Base-by-base conservation (phyloP, 2,888 invertebrate genomes). In the Ophion obscuratus region DNA sequence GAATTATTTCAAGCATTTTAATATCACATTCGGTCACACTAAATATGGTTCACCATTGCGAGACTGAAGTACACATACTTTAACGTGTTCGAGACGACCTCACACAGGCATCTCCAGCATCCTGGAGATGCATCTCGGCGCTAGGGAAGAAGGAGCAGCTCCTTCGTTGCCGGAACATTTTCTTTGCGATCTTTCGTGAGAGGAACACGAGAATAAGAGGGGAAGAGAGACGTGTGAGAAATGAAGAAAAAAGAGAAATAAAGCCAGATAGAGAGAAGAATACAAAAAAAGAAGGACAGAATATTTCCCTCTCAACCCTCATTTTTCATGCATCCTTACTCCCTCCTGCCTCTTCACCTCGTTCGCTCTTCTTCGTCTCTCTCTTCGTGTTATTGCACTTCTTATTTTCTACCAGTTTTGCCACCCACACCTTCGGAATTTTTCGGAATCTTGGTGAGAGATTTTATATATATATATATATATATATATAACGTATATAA, bases 321-420 rank as follows among this genome's bases (percentile, higher is more conserved):
- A 57, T 40, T 67, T 57, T 57, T 53, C 66, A 44, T 64, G 31
- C 47, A 64, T 84, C 66, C 61, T 70, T 24, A 14, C 47, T 68
- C 68, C 67, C 62, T 27, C 44, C 20, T 53, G 53, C 53, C 53
- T 53, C 53, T 53, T 17, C 53, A 14, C 2, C 17, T 17, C 17
- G 5, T 24, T 24, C n/a, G 20, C 27, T 47, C 64, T 20, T 73
- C 57, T 68, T 68, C 57, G 61, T 47, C 75, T 71, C 82, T 88
- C 86, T 67, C 89, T 89, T 90, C 88, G 87, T 86, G 88, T 92
- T 92, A 92, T 93, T 93, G 92, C 91, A 91, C 91, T 93, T 93
- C 92, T 92, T 92, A 91, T 93, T 44, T 62, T 71, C 92, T 91
- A 92, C 93, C 91, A 92, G 91, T 91, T 91, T 89, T 87, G 92